Evolutionary conservation across 1,140 invertebrate genomes (phyloP).

Genomic region (Zaprionus capensis): DNA sequence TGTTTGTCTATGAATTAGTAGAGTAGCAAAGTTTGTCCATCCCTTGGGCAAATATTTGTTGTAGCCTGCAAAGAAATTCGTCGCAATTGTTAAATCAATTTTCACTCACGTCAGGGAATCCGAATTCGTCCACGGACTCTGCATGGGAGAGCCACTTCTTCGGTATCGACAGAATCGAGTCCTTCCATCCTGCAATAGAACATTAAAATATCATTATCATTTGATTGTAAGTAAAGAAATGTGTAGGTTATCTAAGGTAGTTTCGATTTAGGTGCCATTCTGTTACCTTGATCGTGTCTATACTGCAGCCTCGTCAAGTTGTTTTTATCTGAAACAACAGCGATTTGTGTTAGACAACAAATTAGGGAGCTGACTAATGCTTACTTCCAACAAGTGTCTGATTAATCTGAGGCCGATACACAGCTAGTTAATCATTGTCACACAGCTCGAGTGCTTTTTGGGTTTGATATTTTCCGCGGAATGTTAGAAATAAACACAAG

Average conservation of each 20-base stretch:
- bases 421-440: slow-evolving; percentile 70
- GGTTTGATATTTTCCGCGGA: slow-evolving; percentile 25
- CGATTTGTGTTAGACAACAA: slow-evolving; percentile 21
- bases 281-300: background rate
- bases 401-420: slow-evolving; percentile 40
- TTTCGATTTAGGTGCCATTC: background rate
- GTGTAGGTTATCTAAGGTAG: background rate
- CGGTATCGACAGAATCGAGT: slow-evolving; percentile 87
- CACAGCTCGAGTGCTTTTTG: slow-evolving; percentile 35
- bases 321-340: background rate
- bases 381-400: slow-evolving; percentile 43
- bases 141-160: slow-evolving; percentile 88
- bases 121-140: slow-evolving; percentile 85
- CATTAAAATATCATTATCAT: background rate
- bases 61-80: slow-evolving; percentile 50
- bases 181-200: slow-evolving; percentile 86
- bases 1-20: slow-evolving; percentile 71
- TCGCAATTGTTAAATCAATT: slow-evolving; percentile 73
- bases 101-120: slow-evolving; percentile 84
- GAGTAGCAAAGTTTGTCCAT: slow-evolving; percentile 61
- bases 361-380: slow-evolving; percentile 53
- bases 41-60: slow-evolving; percentile 62
- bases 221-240: too few species aligned
- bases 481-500: slow-evolving; percentile 27
- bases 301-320: background rate